Evolutionary conservation across 2,888 invertebrate genomes (phyloP).

Genomic region (Julus scanicus): DNA sequence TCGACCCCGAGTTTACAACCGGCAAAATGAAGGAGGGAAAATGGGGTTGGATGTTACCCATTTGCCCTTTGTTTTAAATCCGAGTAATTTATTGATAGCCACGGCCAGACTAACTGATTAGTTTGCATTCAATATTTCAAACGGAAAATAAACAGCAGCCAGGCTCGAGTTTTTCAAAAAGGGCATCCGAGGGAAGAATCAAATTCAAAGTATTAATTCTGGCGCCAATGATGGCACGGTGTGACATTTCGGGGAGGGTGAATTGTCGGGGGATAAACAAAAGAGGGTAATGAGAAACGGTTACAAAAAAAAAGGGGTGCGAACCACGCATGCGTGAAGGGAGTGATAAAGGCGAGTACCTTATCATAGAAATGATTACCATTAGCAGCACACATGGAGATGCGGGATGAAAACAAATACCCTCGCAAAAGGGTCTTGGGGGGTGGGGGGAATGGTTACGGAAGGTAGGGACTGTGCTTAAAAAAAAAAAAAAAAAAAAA

Average conservation of each 20-base stretch:
- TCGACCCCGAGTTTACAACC: neutral
- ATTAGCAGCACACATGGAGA: slow-evolving; percentile 22
- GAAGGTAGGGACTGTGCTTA: neutral
- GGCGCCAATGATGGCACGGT: slow-evolving; percentile 23
- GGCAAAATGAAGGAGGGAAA: neutral
- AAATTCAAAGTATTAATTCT: slow-evolving; percentile 41
- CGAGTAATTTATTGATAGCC: slow-evolving; percentile 37
- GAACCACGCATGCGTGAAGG: slow-evolving; percentile 1
- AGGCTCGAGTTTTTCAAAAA: neutral
- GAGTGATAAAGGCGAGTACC: slow-evolving; percentile 43
- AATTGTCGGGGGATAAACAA: neutral
- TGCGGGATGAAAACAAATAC: slow-evolving; percentile 27
- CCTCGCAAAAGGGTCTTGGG: neutral
- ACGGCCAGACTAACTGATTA: slow-evolving; percentile 45
- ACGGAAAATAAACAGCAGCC: slow-evolving; percentile 24
- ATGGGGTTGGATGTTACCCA: neutral
- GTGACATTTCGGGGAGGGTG: slow-evolving; percentile 23
- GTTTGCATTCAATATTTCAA: slow-evolving; percentile 43
- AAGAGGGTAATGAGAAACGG: slow-evolving; percentile 36
- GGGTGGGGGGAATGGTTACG: slow-evolving; percentile 13
- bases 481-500: too few relatives aligned
- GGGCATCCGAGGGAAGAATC: slow-evolving; percentile 26
- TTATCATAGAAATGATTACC: slow-evolving; percentile 40
- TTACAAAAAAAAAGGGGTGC: neutral
- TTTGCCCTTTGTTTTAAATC: slow-evolving; percentile 40